Evolutionary conservation across 2,888 invertebrate species (phyloP), one percentile per base, ranked within the genome.

Genomic region (Neuroscelio doddi): DNA sequence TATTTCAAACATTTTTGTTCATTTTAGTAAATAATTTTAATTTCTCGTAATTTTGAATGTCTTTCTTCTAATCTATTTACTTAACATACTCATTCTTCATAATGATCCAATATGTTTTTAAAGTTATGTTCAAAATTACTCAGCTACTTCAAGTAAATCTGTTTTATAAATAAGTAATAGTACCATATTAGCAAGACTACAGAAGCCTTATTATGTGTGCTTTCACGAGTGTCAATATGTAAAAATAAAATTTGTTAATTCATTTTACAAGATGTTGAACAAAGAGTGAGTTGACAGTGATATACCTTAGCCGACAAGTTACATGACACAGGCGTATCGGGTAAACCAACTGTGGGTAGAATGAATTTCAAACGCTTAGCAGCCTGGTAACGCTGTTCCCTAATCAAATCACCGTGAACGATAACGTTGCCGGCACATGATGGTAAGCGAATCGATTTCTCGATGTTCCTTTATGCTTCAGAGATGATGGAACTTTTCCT

Each of bases 381-480:
- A 46, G 32, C 45, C 32, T 46, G 45, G 45, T 46, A 46, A 46
- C 32, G 21, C 29, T 32, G 47, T 47, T 47, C 47, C 47, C 34
- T 47, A 47, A 47, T 47, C 47, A 47, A 47, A 47, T 47, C 47
- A 47, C 34, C 47, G 30, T 47, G 47, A 34, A 47, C 32, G 47
- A 47, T 47, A 47, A 47, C 47, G 47, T 30, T 47, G 24, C 47
- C 34, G 47, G 34, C 47, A 32, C 34, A 32, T 34, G 47, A 47
- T 34, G 21, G 21, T 24, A 34, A 17, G 34, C 32, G 47, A 34
- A 47, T 47, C 47, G 32, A 47, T 47, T 47, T 34, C 34, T 34
- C 21, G 34, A 12, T 34, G 34, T 34, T 47, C 47, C 47, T 47
- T 47, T 47, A 32, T 34, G 47, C 47, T 34, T 24, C 34, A 47